phyloP scores from a whole-genome alignment of 2,797 vertebrate species.

The Hirundo rustica region DNA sequence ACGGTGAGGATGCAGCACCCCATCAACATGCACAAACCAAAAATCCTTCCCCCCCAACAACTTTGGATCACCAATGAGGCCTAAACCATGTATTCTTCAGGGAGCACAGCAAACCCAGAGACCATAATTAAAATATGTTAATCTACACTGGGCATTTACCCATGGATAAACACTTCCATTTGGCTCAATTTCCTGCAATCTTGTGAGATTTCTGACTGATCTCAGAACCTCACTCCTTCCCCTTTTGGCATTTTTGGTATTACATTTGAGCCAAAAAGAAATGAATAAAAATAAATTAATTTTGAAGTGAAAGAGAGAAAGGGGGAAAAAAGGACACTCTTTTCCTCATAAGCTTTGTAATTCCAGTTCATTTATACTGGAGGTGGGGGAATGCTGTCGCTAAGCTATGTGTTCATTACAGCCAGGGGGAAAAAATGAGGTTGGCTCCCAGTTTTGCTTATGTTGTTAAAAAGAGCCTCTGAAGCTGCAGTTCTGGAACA shows the following conservation, averaged over 20 bases:
- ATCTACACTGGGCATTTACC: constrained; percentile 66
- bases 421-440: constrained; percentile 62
- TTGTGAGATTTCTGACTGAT: constrained; percentile 53
- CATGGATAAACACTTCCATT: constrained; percentile 65
- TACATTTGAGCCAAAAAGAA: not conserved
- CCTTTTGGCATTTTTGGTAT: constrained; percentile 22
- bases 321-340: not conserved
- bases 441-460: constrained; percentile 78
- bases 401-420: constrained; percentile 59
- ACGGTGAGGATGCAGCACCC: not conserved
- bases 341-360: constrained; percentile 15
- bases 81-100: constrained; percentile 28
- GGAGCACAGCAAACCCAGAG: not conserved
- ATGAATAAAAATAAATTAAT: not conserved
- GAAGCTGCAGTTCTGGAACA: constrained; percentile 77
- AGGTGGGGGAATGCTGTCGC: constrained; percentile 18
- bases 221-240: constrained; percentile 15
- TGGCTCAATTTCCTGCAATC: constrained; percentile 41
- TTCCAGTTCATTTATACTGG: not conserved
- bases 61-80: constrained; percentile 29
- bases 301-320: not conserved
- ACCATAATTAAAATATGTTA: constrained; percentile 71
- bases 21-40: not conserved
- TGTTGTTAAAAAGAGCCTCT: constrained; percentile 79
- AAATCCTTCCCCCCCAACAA: not conserved